Percentiles rank a stretch among this genome's conserved stretches.
These are phyloP conservation scores for Nematostella vectensis DNA, from an alignment of 92 coral and sea anemone species.

Conservation along the genomic window DNA sequence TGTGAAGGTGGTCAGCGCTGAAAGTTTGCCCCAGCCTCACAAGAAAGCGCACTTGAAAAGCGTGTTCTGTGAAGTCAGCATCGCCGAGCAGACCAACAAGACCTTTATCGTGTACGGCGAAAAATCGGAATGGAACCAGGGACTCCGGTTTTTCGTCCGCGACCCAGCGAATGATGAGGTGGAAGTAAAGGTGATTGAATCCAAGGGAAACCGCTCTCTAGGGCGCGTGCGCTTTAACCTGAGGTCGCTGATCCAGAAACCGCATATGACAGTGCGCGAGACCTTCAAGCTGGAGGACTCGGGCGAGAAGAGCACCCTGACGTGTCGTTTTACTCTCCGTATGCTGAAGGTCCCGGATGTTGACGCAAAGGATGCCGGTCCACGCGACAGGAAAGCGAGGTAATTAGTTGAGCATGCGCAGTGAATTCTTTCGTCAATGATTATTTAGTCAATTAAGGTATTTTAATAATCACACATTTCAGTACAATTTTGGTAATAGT, in stretches of 20 bases:
- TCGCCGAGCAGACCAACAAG: conserved; percentile 58
- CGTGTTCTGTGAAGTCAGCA: conserved; percentile 74
- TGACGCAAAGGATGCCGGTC: neutral
- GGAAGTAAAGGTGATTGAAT: conserved; percentile 71
- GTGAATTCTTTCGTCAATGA: neutral
- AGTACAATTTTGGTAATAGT: too few relatives aligned
- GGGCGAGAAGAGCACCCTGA: conserved; percentile 73
- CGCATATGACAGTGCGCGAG: conserved; percentile 47
- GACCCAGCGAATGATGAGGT: conserved; percentile 64
- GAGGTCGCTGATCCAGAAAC: conserved; percentile 52
- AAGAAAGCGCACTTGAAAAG: conserved; percentile 58
- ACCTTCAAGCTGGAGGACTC: conserved; percentile 61
- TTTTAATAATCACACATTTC: too few relatives aligned
- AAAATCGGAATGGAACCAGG: conserved; percentile 87
- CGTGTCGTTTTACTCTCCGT: conserved; percentile 77
- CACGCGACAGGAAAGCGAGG: conserved; percentile 2
- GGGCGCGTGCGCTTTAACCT: conserved; percentile 57
- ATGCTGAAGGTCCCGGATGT: conserved; percentile 52
- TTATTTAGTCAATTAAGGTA: too few relatives aligned
- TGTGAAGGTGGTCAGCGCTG: conserved; percentile 71
- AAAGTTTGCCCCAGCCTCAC: conserved; percentile 49
- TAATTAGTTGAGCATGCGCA: neutral
- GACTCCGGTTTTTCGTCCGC: conserved; percentile 70
- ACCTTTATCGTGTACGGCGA: conserved; percentile 82
- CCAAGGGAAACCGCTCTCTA: conserved; percentile 65